These are phyloP conservation scores for Mormyrus lacerda DNA, from an alignment of 2,113 vertebrate species.

Conservation along the genomic window DNA sequence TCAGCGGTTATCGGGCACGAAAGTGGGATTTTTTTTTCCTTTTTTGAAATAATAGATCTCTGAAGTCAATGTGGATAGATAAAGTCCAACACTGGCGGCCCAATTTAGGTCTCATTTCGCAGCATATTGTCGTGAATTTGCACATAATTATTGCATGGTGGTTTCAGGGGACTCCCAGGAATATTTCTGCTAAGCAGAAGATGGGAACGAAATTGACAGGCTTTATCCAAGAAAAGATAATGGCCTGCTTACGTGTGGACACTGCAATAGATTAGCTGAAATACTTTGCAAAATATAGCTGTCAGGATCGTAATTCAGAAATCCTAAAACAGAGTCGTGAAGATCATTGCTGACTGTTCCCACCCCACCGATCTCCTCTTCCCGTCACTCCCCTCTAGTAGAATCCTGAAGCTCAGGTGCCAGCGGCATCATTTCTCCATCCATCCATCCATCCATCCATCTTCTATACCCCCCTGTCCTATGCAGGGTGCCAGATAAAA, in stretches of 20 bases:
- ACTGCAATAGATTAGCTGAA: background rate
- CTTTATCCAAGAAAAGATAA: background rate
- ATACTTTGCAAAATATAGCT: background rate
- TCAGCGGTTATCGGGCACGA: background rate
- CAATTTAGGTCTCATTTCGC: slow-evolving; percentile 1
- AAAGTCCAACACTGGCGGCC: background rate
- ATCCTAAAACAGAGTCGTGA: background rate
- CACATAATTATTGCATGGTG: background rate
- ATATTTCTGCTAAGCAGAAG: background rate
- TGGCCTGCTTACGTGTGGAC: background rate
- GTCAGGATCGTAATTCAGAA: background rate
- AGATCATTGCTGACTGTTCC: background rate
- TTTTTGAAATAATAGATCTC: slow-evolving; percentile 7
- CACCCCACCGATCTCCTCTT: background rate
- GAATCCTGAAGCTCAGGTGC: background rate
- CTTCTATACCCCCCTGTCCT: background rate
- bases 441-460: background rate
- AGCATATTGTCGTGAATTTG: background rate
- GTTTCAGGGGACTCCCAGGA: background rate
- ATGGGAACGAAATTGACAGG: background rate
- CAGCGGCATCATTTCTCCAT: background rate
- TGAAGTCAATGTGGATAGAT: background rate
- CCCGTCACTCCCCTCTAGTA: background rate
- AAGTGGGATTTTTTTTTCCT: background rate
- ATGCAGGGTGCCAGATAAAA: background rate